Evolutionary conservation across 2,888 invertebrate species (phyloP).

Genomic region (Teleogryllus oceanicus): DNA sequence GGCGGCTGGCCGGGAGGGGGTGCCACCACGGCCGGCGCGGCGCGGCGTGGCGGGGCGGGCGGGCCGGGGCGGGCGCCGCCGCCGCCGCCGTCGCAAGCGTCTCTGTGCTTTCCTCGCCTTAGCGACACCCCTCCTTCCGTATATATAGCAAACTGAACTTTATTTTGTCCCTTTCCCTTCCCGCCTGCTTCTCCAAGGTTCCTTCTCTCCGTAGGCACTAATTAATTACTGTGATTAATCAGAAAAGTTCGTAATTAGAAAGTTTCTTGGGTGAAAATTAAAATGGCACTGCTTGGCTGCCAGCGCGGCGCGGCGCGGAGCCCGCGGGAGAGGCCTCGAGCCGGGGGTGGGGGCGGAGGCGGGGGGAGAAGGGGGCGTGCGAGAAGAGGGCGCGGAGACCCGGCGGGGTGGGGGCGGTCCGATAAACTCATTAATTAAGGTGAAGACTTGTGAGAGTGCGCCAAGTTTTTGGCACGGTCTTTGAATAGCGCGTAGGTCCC

Average conservation of each 20-base stretch:
- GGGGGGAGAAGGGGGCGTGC: neutral
- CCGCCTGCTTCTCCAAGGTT: conserved; percentile 25
- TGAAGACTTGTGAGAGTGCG: conserved; percentile 38
- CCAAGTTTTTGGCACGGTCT: conserved; percentile 37
- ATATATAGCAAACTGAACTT: conserved; percentile 25
- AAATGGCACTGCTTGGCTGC: conserved; percentile 45
- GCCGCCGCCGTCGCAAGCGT: neutral
- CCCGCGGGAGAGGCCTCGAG: conserved; percentile 25
- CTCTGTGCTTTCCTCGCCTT: neutral
- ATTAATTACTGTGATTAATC: conserved; percentile 60
- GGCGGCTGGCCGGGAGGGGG: no score
- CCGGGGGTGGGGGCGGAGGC: conserved; percentile 35
- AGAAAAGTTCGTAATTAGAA: conserved; percentile 59
- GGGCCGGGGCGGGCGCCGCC: neutral
- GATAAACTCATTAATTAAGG: conserved; percentile 47
- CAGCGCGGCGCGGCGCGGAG: conserved; percentile 21
- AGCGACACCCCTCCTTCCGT: conserved; percentile 18
- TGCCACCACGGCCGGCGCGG: no score
- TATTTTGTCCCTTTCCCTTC: conserved; percentile 11
- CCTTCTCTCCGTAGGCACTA: conserved; percentile 44
- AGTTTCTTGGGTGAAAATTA: conserved; percentile 54
- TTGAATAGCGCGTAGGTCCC: conserved; percentile 32
- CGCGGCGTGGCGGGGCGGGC: neutral
- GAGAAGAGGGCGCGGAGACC: conserved; percentile 25
- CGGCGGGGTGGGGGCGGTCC: conserved; percentile 35